These are phyloP conservation scores for Sycophaga agraensis DNA, from an alignment of 1,140 invertebrate genomes.

Conservation along the genomic window DNA sequence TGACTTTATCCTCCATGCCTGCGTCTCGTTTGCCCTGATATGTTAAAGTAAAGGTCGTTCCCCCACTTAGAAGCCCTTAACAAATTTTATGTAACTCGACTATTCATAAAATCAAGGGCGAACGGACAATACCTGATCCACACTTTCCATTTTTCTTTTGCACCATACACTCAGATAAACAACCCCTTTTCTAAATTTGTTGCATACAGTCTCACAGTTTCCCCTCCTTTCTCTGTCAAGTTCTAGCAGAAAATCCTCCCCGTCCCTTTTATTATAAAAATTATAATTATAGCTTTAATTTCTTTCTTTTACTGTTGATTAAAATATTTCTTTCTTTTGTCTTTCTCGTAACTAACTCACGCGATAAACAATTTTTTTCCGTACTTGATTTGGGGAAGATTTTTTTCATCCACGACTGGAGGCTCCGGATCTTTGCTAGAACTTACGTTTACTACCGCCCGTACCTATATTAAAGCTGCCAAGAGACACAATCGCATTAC, in stretches of 20 bases:
- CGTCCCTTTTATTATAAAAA: constrained; percentile 11
- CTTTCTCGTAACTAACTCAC: background rate
- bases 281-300: constrained; percentile 9
- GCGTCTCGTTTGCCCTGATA: constrained; percentile 10
- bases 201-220: background rate
- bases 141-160: background rate
- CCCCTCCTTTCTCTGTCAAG: background rate
- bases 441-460: background rate
- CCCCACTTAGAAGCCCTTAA: background rate
- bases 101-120: constrained; percentile 13
- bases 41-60: constrained; percentile 23
- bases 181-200: background rate
- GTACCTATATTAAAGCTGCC: background rate
- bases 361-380: constrained; percentile 15
- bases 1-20: background rate
- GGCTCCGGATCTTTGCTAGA: background rate
- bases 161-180: background rate
- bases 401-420: constrained; percentile 1
- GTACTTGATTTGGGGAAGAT: background rate
- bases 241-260: background rate
- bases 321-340: constrained; percentile 15
- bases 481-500: too few species aligned
- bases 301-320: background rate
- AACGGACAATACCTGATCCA: constrained; percentile 12
- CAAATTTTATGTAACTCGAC: too few species aligned